These are phyloP conservation scores for Loripinus fragilis DNA, from an alignment of 2,888 invertebrate species.

Conservation along the genomic window DNA sequence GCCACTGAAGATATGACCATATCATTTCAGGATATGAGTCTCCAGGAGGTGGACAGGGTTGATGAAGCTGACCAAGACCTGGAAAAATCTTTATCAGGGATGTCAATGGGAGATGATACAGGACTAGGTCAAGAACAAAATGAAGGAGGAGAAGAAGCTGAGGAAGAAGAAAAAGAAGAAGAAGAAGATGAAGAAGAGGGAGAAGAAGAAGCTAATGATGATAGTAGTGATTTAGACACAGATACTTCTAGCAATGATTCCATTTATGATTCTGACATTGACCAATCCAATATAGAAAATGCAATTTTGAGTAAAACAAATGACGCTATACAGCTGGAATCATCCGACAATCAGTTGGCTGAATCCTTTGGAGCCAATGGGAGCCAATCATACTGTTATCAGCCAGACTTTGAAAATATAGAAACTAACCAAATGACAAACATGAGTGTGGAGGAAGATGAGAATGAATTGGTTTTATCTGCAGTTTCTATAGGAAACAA, in stretches of 20 bases:
- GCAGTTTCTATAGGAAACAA: neutral
- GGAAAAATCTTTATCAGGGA: neutral
- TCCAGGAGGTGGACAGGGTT: neutral
- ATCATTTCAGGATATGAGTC: constrained; percentile 5
- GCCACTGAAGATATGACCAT: neutral
- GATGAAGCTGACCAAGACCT: neutral
- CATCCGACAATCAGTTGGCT: neutral
- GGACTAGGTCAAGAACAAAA: neutral
- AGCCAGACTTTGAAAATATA: neutral
- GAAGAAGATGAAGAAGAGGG: neutral
- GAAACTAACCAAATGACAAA: neutral
- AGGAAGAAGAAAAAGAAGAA: neutral
- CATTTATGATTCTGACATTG: neutral
- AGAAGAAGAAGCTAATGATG: neutral
- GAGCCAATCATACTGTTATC: neutral
- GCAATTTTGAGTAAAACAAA: neutral
- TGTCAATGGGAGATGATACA: neutral
- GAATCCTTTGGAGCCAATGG: neutral
- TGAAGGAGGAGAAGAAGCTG: neutral
- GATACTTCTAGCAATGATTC: neutral
- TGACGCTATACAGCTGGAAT: neutral
- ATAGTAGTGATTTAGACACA: neutral
- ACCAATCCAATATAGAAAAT: neutral
- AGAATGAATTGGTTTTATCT: neutral
- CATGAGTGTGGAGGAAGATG: neutral